Base-by-base conservation (phyloP, 2,888 invertebrate species). In the Polydrusus pterygomalis region DNA sequence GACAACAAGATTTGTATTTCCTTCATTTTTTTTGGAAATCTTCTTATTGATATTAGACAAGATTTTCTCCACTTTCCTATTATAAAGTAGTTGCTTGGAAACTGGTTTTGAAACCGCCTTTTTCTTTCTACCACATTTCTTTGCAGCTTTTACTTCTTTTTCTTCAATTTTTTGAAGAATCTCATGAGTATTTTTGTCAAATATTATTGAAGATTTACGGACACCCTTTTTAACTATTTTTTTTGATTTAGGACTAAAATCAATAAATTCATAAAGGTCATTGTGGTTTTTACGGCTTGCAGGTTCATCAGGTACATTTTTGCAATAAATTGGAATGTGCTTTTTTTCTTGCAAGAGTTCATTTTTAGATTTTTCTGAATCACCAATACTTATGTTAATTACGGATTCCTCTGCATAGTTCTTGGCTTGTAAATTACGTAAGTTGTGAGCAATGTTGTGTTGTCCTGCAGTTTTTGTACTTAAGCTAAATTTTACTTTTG, bases 241-340 rank as follows among this genome's bases (percentile, higher is more conserved):
- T 60, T 77, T 20, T 3, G 25, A 5, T 43, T 68, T 70, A 13
- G 77, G 74, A 34, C 74, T 75, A 43, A 40, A 9, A 74, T 77
- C 77, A 43, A 18, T 60, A 72, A 77, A 77, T 56, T 77, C 77
- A 75, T 77, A 77, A 13, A 71, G 45, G 62, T 77, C 77, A 30
- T 70, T 18, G 25, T 62, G 15, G 6, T 58, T 58, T 47, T 38
- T 65, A 18, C n/a, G 17, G n/a, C 7, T n/a, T 18, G 51, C 11
- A 8, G 25, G 49, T 8, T 54, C 45, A 47, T 76, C 68, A 10
- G 67, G 62, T 20, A 75, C 13, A 25, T 40, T 11, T 40, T 62
- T 43, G 30, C 43, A 38, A 40, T 77, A 77, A 51, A 77, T 75
- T 54, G 77, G 77, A n/a, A 73, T 25, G 9, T 38, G 11, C 2